phyloP scores from a whole-genome alignment of 2,113 vertebrate genomes.

The Nesogale talazaci region DNA sequence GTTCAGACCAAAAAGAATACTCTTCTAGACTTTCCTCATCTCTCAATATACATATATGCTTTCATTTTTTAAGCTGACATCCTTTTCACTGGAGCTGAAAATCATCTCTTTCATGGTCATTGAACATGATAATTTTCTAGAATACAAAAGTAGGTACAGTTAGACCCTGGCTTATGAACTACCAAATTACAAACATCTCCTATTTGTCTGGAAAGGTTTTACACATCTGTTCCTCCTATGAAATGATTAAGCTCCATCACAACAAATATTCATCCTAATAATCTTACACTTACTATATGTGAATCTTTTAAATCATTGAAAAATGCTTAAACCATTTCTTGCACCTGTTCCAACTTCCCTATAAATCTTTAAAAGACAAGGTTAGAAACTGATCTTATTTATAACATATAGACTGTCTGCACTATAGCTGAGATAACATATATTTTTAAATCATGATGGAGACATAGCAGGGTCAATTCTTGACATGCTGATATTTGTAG shows the following conservation, averaged over 20 bases:
- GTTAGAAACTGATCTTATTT: too few relatives aligned
- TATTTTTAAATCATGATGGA: not conserved
- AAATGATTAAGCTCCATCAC: not conserved
- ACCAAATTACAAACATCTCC: not conserved
- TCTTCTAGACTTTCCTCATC: not conserved
- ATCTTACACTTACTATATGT: not conserved
- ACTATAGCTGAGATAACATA: not conserved
- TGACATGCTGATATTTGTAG: not conserved
- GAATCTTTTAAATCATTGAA: not conserved
- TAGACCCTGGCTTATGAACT: not conserved
- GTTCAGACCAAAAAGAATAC: not conserved
- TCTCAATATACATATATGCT: not conserved
- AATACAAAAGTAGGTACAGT: not conserved
- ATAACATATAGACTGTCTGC: not conserved
- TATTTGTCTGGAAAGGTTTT: not conserved
- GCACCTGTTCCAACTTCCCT: not conserved
- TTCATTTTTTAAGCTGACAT: not conserved
- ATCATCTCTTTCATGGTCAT: not conserved
- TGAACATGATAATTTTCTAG: slow-evolving; percentile 16
- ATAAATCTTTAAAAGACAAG: not conserved
- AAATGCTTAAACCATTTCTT: not conserved
- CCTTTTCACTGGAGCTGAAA: not conserved
- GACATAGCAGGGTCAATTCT: not conserved
- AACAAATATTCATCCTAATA: not conserved
- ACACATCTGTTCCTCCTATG: not conserved